phyloP scores from a whole-genome alignment of 2,888 invertebrate species.

The Pseudococcus jackbeardsleyi region DNA sequence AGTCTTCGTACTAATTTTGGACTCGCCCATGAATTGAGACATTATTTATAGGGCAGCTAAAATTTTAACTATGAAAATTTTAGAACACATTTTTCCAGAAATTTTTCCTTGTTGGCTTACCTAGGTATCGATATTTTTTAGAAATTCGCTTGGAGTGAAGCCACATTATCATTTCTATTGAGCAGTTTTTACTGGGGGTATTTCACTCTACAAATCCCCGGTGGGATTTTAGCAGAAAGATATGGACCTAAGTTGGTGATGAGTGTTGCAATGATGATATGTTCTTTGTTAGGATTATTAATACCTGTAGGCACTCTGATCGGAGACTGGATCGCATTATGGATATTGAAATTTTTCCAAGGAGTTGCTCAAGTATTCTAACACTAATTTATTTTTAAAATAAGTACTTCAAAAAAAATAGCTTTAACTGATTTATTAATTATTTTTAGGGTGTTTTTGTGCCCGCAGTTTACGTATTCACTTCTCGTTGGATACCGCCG shows the following conservation, averaged over 20 bases:
- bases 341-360: slow-evolving; percentile 40
- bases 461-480: slow-evolving; percentile 60
- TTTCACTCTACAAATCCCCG: slow-evolving; percentile 55
- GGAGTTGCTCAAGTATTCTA: slow-evolving; percentile 56
- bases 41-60: too few relatives aligned
- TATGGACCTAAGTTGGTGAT: slow-evolving; percentile 58
- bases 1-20: too few relatives aligned
- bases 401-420: neutral
- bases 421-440: neutral
- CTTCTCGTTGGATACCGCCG: slow-evolving; percentile 60
- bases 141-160: slow-evolving; percentile 53
- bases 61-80: too few relatives aligned
- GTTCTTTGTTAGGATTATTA: slow-evolving; percentile 30
- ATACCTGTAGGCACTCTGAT: slow-evolving; percentile 25
- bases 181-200: slow-evolving; percentile 64
- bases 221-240: slow-evolving; percentile 54
- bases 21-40: too few relatives aligned
- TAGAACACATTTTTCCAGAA: too few relatives aligned
- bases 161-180: neutral
- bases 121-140: neutral
- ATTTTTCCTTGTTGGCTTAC: too few relatives aligned
- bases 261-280: slow-evolving; percentile 45
- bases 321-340: slow-evolving; percentile 57
- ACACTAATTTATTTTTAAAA: neutral
- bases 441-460: slow-evolving; percentile 57